Conservation (phyloP, 2,797 vertebrate genomes). For the Diglossa cyanea region DNA sequence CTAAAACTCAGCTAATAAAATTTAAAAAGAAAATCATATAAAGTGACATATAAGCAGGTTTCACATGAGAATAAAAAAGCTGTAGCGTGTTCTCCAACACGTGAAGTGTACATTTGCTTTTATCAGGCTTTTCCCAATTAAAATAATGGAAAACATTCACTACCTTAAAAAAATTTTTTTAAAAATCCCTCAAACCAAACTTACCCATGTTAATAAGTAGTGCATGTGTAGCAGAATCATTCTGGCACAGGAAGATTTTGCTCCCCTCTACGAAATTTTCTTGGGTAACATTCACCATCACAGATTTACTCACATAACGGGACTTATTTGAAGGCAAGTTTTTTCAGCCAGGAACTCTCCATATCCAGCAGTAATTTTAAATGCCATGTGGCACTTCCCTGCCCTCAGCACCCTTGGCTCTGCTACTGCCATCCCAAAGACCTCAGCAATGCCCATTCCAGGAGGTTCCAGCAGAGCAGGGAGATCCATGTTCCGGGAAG, state of each 20-base stretch:
- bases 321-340: accelerated
- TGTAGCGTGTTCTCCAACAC: constrained; percentile 3
- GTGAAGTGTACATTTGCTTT: not conserved
- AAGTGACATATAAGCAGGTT: constrained; percentile 21
- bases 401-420: not conserved
- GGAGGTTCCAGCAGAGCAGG: not conserved
- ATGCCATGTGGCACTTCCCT: not conserved
- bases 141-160: constrained; percentile 38
- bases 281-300: not conserved
- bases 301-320: not conserved
- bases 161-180: not conserved
- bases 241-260: not conserved
- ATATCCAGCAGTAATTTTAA: not conserved
- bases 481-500: accelerated
- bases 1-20: constrained; percentile 40
- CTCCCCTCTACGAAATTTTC: not conserved
- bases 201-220: not conserved
- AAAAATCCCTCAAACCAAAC: not conserved
- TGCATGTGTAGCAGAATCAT: not conserved
- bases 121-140: constrained; percentile 8
- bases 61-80: not conserved
- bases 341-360: not conserved
- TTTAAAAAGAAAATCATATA: constrained; percentile 32
- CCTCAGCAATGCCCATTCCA: not conserved
- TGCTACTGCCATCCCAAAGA: not conserved